These are phyloP conservation scores for Zonitis immaculata DNA, from an alignment of 2,888 invertebrate species.

Conservation along the genomic window DNA sequence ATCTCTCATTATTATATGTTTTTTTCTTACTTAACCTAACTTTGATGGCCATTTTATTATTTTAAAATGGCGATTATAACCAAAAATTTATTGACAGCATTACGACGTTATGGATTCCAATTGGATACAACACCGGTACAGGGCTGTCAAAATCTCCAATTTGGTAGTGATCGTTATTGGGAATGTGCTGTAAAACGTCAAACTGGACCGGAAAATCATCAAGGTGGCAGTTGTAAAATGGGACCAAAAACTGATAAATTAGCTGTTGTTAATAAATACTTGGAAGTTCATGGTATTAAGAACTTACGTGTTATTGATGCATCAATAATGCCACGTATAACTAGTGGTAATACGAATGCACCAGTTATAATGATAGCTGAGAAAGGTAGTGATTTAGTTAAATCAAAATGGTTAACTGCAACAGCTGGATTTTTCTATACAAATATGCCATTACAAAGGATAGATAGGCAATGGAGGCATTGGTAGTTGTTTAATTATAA, in stretches of 20 bases:
- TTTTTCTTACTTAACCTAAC: no score
- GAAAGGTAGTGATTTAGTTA: conserved; percentile 62
- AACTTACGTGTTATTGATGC: conserved; percentile 65
- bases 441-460: conserved; percentile 37
- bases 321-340: conserved; percentile 62
- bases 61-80: no score
- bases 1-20: no score
- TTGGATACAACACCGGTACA: conserved; percentile 67
- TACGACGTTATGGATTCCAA: conserved; percentile 65
- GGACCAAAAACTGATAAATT: conserved; percentile 53
- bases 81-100: no score
- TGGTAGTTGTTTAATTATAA: no score
- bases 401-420: conserved; percentile 55
- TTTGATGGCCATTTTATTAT: no score
- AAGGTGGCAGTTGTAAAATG: conserved; percentile 62
- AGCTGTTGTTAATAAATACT: conserved; percentile 54
- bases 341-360: conserved; percentile 67
- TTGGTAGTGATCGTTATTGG: conserved; percentile 63
- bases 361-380: conserved; percentile 66
- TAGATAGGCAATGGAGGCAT: conserved; percentile 40
- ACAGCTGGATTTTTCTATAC: conserved; percentile 44
- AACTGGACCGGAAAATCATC: conserved; percentile 62
- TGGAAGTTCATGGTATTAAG: conserved; percentile 60
- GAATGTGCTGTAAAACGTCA: conserved; percentile 56
- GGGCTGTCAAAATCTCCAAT: conserved; percentile 70